Evolutionary conservation across 2,797 vertebrate species (phyloP).

Genomic region (Martes flavigula): DNA sequence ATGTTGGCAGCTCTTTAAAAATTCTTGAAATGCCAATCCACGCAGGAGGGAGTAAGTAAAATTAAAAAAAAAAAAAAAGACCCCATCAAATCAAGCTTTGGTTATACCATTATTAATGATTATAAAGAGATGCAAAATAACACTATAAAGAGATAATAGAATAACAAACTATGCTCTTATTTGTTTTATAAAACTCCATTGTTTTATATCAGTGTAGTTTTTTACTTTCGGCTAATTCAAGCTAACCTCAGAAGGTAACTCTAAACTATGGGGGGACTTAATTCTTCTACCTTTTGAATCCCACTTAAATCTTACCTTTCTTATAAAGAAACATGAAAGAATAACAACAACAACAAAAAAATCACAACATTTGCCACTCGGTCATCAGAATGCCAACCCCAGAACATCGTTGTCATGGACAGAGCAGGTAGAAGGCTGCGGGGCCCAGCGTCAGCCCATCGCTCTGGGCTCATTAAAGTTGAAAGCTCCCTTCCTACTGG

Average conservation of each 20-base stretch:
- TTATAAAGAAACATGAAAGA: not conserved
- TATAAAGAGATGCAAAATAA: not conserved
- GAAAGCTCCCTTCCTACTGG: not conserved
- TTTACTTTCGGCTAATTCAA: not conserved
- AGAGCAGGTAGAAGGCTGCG: not conserved
- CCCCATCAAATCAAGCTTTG: not conserved
- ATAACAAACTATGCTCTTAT: not conserved
- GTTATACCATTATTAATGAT: not conserved
- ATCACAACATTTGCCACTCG: not conserved
- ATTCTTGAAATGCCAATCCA: not conserved
- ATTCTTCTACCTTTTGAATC: not conserved
- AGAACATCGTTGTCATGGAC: accelerated
- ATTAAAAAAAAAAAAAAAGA: not conserved
- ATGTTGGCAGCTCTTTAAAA: constrained; percentile 33
- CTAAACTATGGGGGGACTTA: not conserved
- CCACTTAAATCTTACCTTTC: not conserved
- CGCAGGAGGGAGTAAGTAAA: not conserved
- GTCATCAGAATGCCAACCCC: not conserved
- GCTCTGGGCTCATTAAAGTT: not conserved
- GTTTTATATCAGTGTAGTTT: not conserved
- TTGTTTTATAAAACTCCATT: not conserved
- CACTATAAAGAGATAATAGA: not conserved
- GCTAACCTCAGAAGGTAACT: not conserved
- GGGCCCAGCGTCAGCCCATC: not conserved
- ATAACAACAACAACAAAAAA: not conserved